Conservation (phyloP, 2,888 invertebrate genomes). For the Shargacucullia verbasci region DNA sequence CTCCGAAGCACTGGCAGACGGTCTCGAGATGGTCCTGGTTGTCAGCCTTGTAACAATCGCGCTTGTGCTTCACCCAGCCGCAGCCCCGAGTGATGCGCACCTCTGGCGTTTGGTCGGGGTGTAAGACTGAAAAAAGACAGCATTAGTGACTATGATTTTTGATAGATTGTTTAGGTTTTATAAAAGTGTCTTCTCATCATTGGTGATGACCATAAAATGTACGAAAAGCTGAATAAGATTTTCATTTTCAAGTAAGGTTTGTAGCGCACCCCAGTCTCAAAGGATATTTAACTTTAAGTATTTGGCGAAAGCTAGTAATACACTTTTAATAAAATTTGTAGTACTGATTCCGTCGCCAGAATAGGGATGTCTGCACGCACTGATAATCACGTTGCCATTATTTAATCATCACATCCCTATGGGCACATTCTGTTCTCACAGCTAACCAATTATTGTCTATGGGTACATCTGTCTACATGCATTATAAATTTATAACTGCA, state of each 20-base stretch:
- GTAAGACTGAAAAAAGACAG: slow-evolving; percentile 70
- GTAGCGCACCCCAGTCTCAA: too few relatives aligned
- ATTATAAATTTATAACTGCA: not conserved
- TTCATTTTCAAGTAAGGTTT: too few relatives aligned
- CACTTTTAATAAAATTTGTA: too few relatives aligned
- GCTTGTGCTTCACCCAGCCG: slow-evolving; percentile 86
- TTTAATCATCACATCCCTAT: slow-evolving; percentile 51
- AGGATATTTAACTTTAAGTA: too few relatives aligned
- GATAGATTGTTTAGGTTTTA: too few relatives aligned
- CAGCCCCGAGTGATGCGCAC: slow-evolving; percentile 89
- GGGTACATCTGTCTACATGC: not conserved
- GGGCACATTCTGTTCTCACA: slow-evolving; percentile 27
- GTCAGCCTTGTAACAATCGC: slow-evolving; percentile 88
- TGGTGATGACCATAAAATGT: too few relatives aligned
- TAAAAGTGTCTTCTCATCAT: too few relatives aligned
- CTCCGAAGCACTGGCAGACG: slow-evolving; percentile 89
- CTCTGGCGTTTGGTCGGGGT: slow-evolving; percentile 70
- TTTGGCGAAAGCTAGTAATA: too few relatives aligned
- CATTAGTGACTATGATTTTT: not conserved
- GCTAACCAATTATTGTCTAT: slow-evolving; percentile 34
- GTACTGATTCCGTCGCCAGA: slow-evolving; percentile 53
- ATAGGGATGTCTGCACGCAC: slow-evolving; percentile 62
- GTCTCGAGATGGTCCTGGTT: slow-evolving; percentile 89
- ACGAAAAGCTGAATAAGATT: too few relatives aligned
- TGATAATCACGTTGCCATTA: slow-evolving; percentile 60